Evolutionary conservation across 2,888 invertebrate genomes (phyloP).

Genomic region (Belgica antarctica): DNA sequence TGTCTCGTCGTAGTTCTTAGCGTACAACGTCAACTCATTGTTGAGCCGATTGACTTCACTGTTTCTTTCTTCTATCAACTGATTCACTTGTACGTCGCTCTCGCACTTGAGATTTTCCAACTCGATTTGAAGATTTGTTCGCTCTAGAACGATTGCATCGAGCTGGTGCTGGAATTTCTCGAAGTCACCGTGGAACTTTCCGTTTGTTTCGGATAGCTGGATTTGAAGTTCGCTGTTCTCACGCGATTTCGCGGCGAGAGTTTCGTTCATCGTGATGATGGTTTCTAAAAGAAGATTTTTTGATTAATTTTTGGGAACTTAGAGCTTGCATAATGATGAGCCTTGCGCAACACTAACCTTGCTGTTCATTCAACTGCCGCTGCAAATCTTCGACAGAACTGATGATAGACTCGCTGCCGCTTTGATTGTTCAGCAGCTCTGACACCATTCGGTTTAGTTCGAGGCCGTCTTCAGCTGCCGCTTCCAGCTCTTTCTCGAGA

Average conservation of each 20-base stretch:
- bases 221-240: constrained; percentile 59
- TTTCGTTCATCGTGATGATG: constrained; percentile 58
- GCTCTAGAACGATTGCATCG: constrained; percentile 58
- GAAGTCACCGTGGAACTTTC: constrained; percentile 59
- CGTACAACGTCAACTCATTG: constrained; percentile 51
- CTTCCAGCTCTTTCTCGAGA: constrained; percentile 73
- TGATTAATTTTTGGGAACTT: background rate
- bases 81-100: constrained; percentile 52
- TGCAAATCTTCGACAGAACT: constrained; percentile 67
- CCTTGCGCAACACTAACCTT: constrained; percentile 52
- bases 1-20: constrained; percentile 49
- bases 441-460: constrained; percentile 69
- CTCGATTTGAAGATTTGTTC: constrained; percentile 50
- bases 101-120: constrained; percentile 50
- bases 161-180: constrained; percentile 60
- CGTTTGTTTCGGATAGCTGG: constrained; percentile 53
- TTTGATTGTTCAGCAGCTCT: constrained; percentile 66
- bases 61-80: constrained; percentile 51
- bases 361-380: constrained; percentile 64
- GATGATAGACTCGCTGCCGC: constrained; percentile 63
- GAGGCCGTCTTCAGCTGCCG: constrained; percentile 75
- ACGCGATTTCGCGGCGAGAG: constrained; percentile 57
- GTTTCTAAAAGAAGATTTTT: constrained; percentile 50
- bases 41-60: constrained; percentile 51
- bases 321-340: background rate